Evolutionary conservation across 2,797 vertebrate species (phyloP), one percentile per base, ranked within the genome.

Genomic region (Cossypha dichroa): DNA sequence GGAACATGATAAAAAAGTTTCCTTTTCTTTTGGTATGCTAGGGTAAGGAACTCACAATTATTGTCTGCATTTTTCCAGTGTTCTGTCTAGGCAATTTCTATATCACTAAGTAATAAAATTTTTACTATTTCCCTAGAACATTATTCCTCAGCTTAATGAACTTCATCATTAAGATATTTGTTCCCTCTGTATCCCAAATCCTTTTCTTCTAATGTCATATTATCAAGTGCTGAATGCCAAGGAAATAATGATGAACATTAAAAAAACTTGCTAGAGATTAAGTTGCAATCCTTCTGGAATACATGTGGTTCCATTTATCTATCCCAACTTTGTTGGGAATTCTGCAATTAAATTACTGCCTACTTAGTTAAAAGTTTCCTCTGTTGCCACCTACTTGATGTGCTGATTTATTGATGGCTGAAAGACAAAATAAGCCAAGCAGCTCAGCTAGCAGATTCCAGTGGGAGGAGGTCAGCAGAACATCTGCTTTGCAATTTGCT

Each of bases 401-500:
- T 73, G 43, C 25, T 92, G 90, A 95, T 94, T 94, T 95, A 88
- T 86, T 64, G 66, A 66, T 40, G 43, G 46, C 31, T 80, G 46
- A 85, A 92, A 82, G 41, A 77, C 74, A 92, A 31, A 84, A 93
- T 81, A 90, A 69, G 58, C 40, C 81, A 92, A 79, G 41, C 43
- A 41, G 45, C 33, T 49, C 72, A 93, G 48, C 54, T 49, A 51
- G 59, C 15, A 80, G 33, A 77, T 84, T 94, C 49, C 41, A 48
- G 38, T 45, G 85, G 77, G 59, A 90, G 60, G 18, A 84, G 76
- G 92, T 90, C 68, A 96, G 21, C 25, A 60, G 62, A 92, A 91
- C 76, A 91, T 85, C 85, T 95, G 80, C 33, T 95, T 87, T 70
- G 15, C 54, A 62, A 93, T 72, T 90, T 91, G 36, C n/a, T 55